A percentile compares a stretch with the other conserved stretches of the same genome.
Evolutionary conservation across 2,797 vertebrate genomes (phyloP).

Genomic region (Steatocranus sp.): DNA sequence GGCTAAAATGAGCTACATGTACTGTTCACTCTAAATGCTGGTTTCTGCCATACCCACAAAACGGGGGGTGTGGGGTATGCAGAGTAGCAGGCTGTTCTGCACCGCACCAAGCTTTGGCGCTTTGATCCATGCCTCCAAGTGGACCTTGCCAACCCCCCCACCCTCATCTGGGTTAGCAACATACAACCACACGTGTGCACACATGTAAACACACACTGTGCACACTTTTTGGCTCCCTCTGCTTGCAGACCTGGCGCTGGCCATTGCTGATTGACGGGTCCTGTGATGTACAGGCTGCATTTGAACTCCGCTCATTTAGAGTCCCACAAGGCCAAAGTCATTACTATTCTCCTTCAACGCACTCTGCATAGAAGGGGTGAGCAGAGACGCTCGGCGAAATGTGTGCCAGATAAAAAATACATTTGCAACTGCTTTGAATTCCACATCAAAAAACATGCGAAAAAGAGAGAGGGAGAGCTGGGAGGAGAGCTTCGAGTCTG

Average conservation of each 20-base stretch:
- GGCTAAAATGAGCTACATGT: not conserved
- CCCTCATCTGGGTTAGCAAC: constrained; percentile 19
- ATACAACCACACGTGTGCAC: not conserved
- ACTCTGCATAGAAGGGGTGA: constrained; percentile 78
- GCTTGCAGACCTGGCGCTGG: constrained; percentile 73
- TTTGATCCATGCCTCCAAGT: constrained; percentile 50
- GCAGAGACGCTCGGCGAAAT: constrained; percentile 73
- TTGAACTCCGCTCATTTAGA: constrained; percentile 90
- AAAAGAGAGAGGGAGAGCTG: not conserved
- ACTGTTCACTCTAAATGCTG: constrained; percentile 1
- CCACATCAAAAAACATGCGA: constrained; percentile 76
- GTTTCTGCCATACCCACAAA: constrained; percentile 42
- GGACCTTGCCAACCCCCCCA: not conserved
- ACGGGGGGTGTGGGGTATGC: constrained; percentile 30
- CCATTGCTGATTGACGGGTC: constrained; percentile 84
- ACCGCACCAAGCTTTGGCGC: constrained; percentile 80
- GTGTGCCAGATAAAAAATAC: constrained; percentile 85
- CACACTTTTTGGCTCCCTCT: constrained; percentile 39
- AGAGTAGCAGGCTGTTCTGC: constrained; percentile 77
- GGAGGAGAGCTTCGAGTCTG: constrained; percentile 38
- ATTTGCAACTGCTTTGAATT: constrained; percentile 92
- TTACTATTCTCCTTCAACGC: constrained; percentile 91
- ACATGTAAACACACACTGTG: not conserved
- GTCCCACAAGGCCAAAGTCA: constrained; percentile 89
- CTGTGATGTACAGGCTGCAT: constrained; percentile 90